These are phyloP conservation scores for Choloepus didactylus DNA, from an alignment of 2,797 vertebrate genomes.

Conservation along the genomic window DNA sequence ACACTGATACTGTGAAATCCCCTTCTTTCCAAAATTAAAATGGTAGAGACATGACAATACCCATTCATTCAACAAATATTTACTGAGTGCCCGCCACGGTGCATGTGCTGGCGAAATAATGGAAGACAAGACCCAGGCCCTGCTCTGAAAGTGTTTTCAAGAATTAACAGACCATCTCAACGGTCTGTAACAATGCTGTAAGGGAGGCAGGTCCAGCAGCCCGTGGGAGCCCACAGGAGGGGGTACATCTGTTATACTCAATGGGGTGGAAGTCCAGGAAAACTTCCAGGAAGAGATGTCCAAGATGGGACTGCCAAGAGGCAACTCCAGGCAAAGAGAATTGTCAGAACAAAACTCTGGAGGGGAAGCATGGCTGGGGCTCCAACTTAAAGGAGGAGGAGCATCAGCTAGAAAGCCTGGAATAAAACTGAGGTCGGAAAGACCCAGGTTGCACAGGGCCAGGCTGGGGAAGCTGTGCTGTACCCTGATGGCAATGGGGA, in stretches of 20 bases:
- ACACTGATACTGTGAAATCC: neutral
- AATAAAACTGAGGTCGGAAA: neutral
- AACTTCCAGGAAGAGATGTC: neutral
- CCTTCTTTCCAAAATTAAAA: neutral
- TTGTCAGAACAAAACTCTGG: neutral
- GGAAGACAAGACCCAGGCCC: neutral
- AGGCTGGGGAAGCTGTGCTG: neutral
- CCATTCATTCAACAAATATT: neutral
- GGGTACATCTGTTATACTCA: neutral
- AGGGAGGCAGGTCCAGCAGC: neutral
- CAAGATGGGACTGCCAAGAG: neutral
- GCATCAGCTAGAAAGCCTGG: neutral
- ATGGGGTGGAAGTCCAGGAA: neutral
- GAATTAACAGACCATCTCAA: neutral
- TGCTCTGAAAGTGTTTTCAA: neutral
- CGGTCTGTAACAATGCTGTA: neutral
- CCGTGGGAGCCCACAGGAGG: neutral
- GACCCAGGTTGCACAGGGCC: neutral
- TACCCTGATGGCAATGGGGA: neutral
- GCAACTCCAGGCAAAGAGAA: neutral
- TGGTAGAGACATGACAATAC: neutral
- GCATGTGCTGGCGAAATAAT: no score
- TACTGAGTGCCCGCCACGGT: neutral
- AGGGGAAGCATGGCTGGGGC: neutral
- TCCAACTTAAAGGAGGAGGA: neutral